Base-by-base conservation (phyloP, 37 sponge, comb jelly and placozoan species). In the Theonella swinhoei region DNA sequence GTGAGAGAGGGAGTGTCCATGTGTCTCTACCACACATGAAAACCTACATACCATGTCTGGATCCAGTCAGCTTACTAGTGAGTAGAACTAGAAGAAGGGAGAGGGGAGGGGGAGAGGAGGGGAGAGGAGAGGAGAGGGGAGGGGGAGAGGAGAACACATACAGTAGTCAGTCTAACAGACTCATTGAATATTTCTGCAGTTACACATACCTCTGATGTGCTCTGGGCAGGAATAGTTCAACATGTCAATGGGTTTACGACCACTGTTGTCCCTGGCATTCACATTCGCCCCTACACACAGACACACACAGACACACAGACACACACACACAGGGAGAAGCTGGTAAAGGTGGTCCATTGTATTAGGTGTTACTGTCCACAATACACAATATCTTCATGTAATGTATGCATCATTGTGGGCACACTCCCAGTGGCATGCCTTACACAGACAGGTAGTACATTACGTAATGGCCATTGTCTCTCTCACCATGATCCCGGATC, bases 401-500 rank as follows among this genome's bases (percentile, higher is more conserved):
- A n/a, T n/a, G n/a, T n/a, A n/a, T n/a, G n/a, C n/a, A n/a, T n/a
- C n/a, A n/a, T n/a, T n/a, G n/a, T n/a, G n/a, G n/a, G n/a, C n/a
- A n/a, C n/a, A n/a, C n/a, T n/a, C n/a, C n/a, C n/a, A n/a, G n/a
- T n/a, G n/a, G n/a, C n/a, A n/a, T n/a, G n/a, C n/a, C n/a, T n/a
- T n/a, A n/a, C n/a, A n/a, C n/a, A n/a, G n/a, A n/a, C n/a, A n/a
- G n/a, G n/a, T n/a, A n/a, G n/a, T n/a, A n/a, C n/a, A n/a, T n/a
- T n/a, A n/a, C n/a, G n/a, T n/a, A n/a, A n/a, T n/a, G n/a, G n/a
- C n/a, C n/a, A n/a, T n/a, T n/a, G n/a, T n/a, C n/a, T n/a, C n/a
- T n/a, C 83, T 67, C 30, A 93, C 94, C 76, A 29, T 89, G 42
- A 0, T 93, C 87, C 30, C 28, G 63, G 11, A 93, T 60, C 23